These are phyloP conservation scores for Procambarus clarkii DNA, from an alignment of 1,140 invertebrate genomes.

Conservation along the genomic window DNA sequence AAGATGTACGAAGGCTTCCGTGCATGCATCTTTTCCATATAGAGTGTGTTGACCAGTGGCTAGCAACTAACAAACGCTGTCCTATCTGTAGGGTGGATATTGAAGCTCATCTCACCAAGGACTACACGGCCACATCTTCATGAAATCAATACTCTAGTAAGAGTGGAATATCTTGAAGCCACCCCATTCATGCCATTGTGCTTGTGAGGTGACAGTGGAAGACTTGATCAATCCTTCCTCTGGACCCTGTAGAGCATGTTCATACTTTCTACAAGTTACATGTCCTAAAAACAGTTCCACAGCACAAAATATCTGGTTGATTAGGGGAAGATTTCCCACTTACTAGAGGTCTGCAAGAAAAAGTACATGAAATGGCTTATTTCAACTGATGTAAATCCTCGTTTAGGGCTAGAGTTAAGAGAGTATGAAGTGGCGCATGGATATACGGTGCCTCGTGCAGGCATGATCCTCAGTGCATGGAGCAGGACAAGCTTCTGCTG, in stretches of 20 bases:
- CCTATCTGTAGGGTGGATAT: conserved; percentile 97
- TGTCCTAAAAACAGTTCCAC: background rate
- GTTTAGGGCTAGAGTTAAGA: background rate
- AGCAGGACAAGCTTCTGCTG: conserved; percentile 10
- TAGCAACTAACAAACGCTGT: conserved; percentile 94
- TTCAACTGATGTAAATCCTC: conserved; percentile 8
- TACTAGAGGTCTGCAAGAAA: conserved; percentile 20
- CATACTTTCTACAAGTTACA: background rate
- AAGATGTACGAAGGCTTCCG: conserved; percentile 82
- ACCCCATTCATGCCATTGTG: conserved; percentile 14
- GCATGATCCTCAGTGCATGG: background rate
- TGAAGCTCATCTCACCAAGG: conserved; percentile 83
- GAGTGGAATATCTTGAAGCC: conserved; percentile 31
- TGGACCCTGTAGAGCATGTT: conserved; percentile 4
- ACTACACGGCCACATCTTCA: conserved; percentile 41
- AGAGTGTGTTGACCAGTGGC: conserved; percentile 96
- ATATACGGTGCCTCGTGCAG: background rate
- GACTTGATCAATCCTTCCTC: background rate
- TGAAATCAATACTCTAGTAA: conserved; percentile 31
- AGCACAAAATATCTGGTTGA: background rate
- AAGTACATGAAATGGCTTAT: background rate
- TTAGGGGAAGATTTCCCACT: conserved; percentile 19
- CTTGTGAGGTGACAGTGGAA: background rate
- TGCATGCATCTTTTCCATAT: conserved; percentile 97
- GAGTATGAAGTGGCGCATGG: background rate